A percentile compares a stretch with the other conserved stretches of the same genome.
These are phyloP conservation scores for Tetranychus truncatus DNA, from an alignment of 2,888 invertebrate species.

Conservation along the genomic window DNA sequence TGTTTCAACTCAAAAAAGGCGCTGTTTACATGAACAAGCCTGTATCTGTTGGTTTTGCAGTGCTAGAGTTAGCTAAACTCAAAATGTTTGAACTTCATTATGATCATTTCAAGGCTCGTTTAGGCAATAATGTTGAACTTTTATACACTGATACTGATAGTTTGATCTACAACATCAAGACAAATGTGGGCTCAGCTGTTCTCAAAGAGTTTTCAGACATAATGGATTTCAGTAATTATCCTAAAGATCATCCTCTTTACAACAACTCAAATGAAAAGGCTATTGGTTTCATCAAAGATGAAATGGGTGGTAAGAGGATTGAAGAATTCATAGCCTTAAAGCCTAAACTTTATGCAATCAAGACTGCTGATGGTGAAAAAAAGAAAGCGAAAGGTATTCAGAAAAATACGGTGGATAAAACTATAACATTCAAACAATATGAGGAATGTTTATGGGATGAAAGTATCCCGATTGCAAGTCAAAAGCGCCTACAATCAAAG, in stretches of 20 bases:
- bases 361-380: neutral
- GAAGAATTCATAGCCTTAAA: neutral
- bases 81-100: constrained; percentile 4
- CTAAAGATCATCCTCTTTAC: neutral
- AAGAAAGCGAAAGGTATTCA: neutral
- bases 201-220: neutral
- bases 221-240: constrained; percentile 2
- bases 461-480: neutral
- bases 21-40: constrained; percentile 21
- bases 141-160: neutral
- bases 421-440: neutral
- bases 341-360: neutral
- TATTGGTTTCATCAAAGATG: neutral
- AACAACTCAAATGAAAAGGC: neutral
- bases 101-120: neutral
- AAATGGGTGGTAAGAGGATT: neutral
- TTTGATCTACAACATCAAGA: neutral
- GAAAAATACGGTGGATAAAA: neutral
- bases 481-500: neutral
- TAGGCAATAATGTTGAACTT: neutral
- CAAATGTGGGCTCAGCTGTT: neutral
- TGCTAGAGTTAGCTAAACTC: constrained; percentile 28
- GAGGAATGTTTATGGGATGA: neutral
- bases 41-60: neutral
- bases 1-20: constrained; percentile 13